Conservation (phyloP, 1,140 invertebrate species). For the Aporrectodea caliginosa region DNA sequence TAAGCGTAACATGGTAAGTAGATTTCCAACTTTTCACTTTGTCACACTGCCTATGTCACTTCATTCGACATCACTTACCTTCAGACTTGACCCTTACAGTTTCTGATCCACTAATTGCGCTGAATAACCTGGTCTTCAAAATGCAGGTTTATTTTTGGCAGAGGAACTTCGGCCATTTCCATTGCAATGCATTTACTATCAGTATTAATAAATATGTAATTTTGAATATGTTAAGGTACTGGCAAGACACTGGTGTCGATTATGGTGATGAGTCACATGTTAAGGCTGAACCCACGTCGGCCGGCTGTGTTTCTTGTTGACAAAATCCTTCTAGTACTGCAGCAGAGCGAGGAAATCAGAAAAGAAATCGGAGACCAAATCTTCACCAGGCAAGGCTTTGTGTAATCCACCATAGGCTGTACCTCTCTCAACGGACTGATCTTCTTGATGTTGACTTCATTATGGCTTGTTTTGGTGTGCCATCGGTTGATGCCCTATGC, state of each 20-base stretch:
- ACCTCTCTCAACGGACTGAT: no score
- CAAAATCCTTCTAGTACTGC: conserved; percentile 49
- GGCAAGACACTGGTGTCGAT: conserved; percentile 49
- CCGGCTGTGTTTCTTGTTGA: conserved; percentile 50
- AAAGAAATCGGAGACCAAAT: conserved; percentile 37
- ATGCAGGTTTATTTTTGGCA: no score
- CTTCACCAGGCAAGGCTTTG: conserved; percentile 39
- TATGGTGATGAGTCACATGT: conserved; percentile 46
- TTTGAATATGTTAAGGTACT: conserved; percentile 40
- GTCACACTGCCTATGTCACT: background rate
- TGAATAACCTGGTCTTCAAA: no score
- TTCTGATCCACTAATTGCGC: no score
- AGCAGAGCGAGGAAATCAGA: conserved; percentile 45
- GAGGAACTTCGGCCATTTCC: no score
- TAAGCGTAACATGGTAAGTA: no score
- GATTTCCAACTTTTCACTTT: no score
- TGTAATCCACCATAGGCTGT: no score
- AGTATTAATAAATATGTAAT: background rate
- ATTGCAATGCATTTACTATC: background rate
- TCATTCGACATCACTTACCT: background rate
- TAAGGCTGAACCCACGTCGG: conserved; percentile 41
- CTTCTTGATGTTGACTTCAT: no score
- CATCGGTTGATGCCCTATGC: no score
- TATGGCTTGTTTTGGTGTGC: no score
- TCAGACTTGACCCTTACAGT: no score